Conservation (phyloP, 2,797 vertebrate genomes). For the Leucoraja ocellata region DNA sequence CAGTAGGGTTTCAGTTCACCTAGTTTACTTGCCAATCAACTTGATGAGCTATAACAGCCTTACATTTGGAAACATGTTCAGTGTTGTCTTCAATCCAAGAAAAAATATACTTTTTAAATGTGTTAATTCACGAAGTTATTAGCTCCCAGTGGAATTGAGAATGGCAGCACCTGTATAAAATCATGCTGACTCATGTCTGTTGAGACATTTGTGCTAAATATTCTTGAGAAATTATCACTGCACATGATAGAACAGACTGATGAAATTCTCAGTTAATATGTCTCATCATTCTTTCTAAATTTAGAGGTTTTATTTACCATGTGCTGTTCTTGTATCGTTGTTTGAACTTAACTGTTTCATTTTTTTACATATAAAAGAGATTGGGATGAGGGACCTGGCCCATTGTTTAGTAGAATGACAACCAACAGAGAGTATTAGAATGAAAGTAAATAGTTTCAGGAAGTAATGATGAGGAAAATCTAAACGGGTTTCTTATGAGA, state of each 20-base stretch:
- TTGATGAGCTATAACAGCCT: background rate
- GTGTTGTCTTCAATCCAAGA: background rate
- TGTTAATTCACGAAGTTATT: background rate
- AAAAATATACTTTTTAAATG: background rate
- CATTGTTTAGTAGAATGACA: background rate
- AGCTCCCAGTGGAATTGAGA: conserved; percentile 9
- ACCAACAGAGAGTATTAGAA: background rate
- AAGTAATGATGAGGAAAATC: background rate
- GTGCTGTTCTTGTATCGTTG: background rate
- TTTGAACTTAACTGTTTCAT: background rate
- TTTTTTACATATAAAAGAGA: background rate
- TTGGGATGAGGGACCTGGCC: background rate
- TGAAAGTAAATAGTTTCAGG: background rate
- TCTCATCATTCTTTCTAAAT: background rate
- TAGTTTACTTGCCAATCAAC: background rate
- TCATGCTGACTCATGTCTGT: background rate
- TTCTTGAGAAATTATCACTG: background rate
- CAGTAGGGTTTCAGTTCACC: background rate
- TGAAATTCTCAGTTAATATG: background rate
- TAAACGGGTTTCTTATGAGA: background rate
- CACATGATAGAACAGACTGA: background rate
- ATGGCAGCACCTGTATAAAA: background rate
- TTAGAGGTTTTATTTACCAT: background rate
- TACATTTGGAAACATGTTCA: background rate
- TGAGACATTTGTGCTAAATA: background rate